phyloP scores from a whole-genome alignment of 2,888 invertebrate species.

The Cloeon dipterum region DNA sequence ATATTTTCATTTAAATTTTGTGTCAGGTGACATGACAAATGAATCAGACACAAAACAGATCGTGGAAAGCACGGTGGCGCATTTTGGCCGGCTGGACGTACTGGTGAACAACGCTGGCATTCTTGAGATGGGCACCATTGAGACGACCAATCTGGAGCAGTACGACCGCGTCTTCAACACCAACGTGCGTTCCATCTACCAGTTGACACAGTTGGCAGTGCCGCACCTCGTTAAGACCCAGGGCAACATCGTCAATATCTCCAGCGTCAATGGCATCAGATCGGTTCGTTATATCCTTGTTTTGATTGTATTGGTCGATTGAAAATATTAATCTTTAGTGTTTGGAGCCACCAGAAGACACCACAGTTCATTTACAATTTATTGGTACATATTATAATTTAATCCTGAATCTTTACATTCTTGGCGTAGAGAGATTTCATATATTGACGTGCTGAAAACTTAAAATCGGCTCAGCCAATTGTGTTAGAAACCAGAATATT shows the following conservation, averaged over 20 bases:
- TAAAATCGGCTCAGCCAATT: no score
- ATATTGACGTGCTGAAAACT: no score
- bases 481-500: no score
- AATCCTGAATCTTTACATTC: no score
- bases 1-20: no score
- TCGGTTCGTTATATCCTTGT: conserved; percentile 25
- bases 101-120: conserved; percentile 79
- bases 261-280: conserved; percentile 78
- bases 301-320: no score
- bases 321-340: no score
- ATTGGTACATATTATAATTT: no score
- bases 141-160: conserved; percentile 63
- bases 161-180: conserved; percentile 76
- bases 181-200: conserved; percentile 63
- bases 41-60: conserved; percentile 50
- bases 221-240: conserved; percentile 63
- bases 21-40: conserved; percentile 49
- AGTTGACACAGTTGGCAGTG: conserved; percentile 66
- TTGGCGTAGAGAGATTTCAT: no score
- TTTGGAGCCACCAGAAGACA: no score
- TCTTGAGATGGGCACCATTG: conserved; percentile 58
- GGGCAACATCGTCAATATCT: conserved; percentile 88
- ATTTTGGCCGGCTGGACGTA: conserved; percentile 59
- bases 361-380: no score
- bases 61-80: conserved; percentile 43